phyloP scores from a whole-genome alignment of 1,140 invertebrate species.

The Rhynchophorus ferrugineus region DNA sequence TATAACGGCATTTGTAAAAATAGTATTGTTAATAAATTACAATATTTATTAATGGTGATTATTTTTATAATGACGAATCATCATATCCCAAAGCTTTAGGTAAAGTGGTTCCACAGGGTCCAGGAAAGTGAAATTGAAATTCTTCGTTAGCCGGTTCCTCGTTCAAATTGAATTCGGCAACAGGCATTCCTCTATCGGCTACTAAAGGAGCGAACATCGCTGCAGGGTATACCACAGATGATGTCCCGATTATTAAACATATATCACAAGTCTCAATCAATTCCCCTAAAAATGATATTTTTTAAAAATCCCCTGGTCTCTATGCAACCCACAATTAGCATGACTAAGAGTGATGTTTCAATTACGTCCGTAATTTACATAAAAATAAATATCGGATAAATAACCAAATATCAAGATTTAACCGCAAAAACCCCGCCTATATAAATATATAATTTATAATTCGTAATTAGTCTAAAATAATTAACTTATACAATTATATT shows the following conservation, averaged over 20 bases:
- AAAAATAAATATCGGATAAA: no score
- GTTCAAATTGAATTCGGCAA: slow-evolving; percentile 88
- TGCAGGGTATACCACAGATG: slow-evolving; percentile 85
- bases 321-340: no score
- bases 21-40: slow-evolving; percentile 2
- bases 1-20: no score
- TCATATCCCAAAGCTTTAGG: slow-evolving; percentile 51
- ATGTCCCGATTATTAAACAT: slow-evolving; percentile 79
- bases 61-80: slow-evolving; percentile 7
- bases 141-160: slow-evolving; percentile 58
- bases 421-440: no score
- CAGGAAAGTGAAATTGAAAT: slow-evolving; percentile 60
- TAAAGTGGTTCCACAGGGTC: slow-evolving; percentile 64
- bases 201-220: slow-evolving; percentile 84
- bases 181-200: slow-evolving; percentile 65
- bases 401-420: no score
- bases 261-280: slow-evolving; percentile 69
- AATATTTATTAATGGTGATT: no score
- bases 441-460: no score
- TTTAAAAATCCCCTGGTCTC: no score
- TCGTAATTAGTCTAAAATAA: no score
- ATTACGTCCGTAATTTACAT: no score
- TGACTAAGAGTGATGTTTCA: no score
- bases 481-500: no score
- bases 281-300: slow-evolving; percentile 29